phyloP scores from a whole-genome alignment of 1,140 invertebrate genomes.

The Linepithema humile region DNA sequence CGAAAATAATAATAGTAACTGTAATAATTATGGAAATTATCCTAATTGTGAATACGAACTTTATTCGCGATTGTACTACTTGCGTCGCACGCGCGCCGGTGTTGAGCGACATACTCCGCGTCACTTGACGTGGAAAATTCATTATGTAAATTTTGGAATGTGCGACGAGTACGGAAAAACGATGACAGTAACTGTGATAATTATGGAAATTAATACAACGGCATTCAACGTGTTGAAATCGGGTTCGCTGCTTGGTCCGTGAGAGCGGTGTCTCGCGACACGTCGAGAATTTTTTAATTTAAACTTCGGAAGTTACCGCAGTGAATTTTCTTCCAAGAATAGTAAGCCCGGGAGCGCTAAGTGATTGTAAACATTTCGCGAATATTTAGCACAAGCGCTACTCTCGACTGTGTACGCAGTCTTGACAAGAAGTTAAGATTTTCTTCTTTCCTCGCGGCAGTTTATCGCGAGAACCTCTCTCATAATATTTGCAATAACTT shows the following conservation, averaged over 20 bases:
- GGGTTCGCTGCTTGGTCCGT: not conserved
- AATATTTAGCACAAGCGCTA: constrained; percentile 32
- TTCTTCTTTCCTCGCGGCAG: not conserved
- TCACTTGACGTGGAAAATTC: no score
- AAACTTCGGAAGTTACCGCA: not conserved
- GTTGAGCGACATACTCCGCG: no score
- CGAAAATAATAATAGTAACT: not conserved
- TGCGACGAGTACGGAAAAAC: no score
- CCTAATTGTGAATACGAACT: not conserved
- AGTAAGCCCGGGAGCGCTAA: not conserved
- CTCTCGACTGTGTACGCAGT: not conserved
- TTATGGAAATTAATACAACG: not conserved
- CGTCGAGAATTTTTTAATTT: constrained; percentile 5
- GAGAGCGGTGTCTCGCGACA: not conserved
- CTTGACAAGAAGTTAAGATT: not conserved
- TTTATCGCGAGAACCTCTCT: not conserved
- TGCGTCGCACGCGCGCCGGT: not conserved
- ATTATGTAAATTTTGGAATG: no score
- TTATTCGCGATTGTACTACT: not conserved
- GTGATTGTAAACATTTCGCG: constrained; percentile 1
- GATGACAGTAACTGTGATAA: not conserved
- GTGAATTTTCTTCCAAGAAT: not conserved
- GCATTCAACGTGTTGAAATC: constrained; percentile 16
- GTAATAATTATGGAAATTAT: not conserved
- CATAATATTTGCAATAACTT: not conserved